phyloP scores from a whole-genome alignment of 2,113 vertebrate genomes.

The Ornithorhynchus anatinus region DNA sequence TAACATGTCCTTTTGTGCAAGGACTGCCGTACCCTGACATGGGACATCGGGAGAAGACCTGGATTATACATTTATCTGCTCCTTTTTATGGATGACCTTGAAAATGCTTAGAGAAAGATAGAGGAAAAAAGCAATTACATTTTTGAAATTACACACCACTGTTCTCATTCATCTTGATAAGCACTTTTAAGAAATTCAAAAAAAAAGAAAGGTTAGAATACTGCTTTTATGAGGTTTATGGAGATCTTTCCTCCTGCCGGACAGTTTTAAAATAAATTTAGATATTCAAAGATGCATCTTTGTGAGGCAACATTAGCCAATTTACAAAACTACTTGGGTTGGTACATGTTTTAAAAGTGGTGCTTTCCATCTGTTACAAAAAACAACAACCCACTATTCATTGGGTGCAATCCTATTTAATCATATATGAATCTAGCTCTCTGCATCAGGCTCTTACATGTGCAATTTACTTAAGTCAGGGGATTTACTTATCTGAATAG shows the following conservation, averaged over 20 bases:
- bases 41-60: constrained; percentile 44
- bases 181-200: constrained; percentile 73
- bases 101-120: constrained; percentile 63
- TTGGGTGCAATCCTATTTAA: background rate
- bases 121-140: constrained; percentile 80
- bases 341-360: background rate
- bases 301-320: constrained; percentile 56
- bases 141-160: constrained; percentile 78
- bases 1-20: background rate
- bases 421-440: background rate
- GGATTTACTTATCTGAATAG: too few relatives aligned
- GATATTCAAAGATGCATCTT: constrained; percentile 67
- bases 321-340: background rate
- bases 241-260: constrained; percentile 54
- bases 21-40: background rate
- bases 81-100: constrained; percentile 70
- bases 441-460: constrained; percentile 6
- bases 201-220: constrained; percentile 56
- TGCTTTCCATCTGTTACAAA: background rate
- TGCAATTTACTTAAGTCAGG: constrained; percentile 6
- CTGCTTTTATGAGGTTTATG: constrained; percentile 59
- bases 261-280: constrained; percentile 72
- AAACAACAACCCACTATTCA: constrained; percentile 1
- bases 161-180: constrained; percentile 83
- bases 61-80: constrained; percentile 47